A percentile compares a stretch with the other conserved stretches of the same genome.
These are phyloP conservation scores for Hesperia comma DNA, from an alignment of 2,888 invertebrate species.

Conservation along the genomic window DNA sequence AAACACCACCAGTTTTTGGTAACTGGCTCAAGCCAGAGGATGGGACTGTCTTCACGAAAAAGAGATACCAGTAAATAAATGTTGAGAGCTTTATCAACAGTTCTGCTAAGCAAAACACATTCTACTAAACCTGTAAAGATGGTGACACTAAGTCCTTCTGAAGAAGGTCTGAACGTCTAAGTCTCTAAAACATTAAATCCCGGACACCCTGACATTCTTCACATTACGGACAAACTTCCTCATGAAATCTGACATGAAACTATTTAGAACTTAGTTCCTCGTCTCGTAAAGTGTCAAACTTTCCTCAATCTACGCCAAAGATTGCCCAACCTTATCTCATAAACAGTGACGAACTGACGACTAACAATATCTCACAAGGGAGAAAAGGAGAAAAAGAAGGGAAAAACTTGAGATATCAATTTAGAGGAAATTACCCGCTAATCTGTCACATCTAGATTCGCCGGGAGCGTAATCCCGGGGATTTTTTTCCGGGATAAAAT, in stretches of 20 bases:
- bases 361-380: conserved; percentile 67
- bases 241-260: conserved; percentile 34
- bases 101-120: too few relatives aligned
- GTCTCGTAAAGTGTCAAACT: conserved; percentile 31
- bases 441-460: conserved; percentile 80
- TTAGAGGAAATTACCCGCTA: conserved; percentile 79
- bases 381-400: conserved; percentile 51
- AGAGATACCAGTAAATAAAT: too few relatives aligned
- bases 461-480: conserved; percentile 70
- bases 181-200: conserved; percentile 16
- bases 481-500: conserved; percentile 57
- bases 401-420: conserved; percentile 79
- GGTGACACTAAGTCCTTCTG: background rate
- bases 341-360: conserved; percentile 68
- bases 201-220: conserved; percentile 21
- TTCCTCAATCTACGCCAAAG: conserved; percentile 60
- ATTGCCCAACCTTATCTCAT: conserved; percentile 55
- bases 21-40: too few relatives aligned
- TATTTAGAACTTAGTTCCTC: conserved; percentile 29
- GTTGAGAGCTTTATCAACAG: too few relatives aligned
- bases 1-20: too few relatives aligned
- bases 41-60: too few relatives aligned
- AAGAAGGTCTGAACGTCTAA: conserved; percentile 2
- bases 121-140: too few relatives aligned
- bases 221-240: conserved; percentile 14